phyloP scores from a whole-genome alignment of 2,888 invertebrate genomes.

The Eupeodes latifasciatus region DNA sequence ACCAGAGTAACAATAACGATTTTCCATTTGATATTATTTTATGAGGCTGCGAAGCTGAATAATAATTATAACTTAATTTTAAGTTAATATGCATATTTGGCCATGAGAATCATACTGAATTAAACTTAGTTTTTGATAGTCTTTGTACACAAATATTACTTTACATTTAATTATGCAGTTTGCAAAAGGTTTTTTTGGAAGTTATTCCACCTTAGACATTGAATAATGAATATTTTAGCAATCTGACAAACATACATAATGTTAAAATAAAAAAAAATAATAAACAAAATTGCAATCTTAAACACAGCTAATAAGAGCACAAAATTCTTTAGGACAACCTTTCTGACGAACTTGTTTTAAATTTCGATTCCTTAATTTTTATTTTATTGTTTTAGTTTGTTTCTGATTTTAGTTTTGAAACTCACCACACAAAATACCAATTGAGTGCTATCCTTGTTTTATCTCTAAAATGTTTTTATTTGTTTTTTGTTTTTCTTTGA shows the following conservation, averaged over 20 bases:
- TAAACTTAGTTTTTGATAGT: neutral
- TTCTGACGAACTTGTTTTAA: conserved; percentile 5
- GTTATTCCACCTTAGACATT: too few species aligned
- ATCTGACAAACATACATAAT: conserved; percentile 50
- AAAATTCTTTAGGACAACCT: conserved; percentile 35
- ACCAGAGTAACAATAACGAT: neutral
- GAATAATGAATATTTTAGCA: conserved; percentile 45
- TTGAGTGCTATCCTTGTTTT: conserved; percentile 71
- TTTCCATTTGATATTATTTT: neutral
- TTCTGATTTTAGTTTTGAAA: conserved; percentile 77
- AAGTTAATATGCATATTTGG: neutral
- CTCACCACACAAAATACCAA: conserved; percentile 84
- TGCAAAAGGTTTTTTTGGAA: too few species aligned
- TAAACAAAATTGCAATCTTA: conserved; percentile 15
- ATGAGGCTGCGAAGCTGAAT: neutral
- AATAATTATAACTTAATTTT: neutral
- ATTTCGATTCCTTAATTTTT: conserved; percentile 9
- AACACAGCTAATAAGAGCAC: conserved; percentile 52
- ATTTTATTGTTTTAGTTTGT: conserved; percentile 17
- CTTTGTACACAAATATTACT: neutral
- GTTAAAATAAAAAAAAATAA: neutral
- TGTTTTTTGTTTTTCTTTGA: conserved; percentile 7
- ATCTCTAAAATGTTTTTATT: conserved; percentile 50
- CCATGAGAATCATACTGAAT: neutral
- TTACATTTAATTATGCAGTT: neutral